Percentiles rank a stretch among this genome's conserved stretches.
Conservation (phyloP, 2,888 invertebrate species). For the Cordilura impudica region DNA sequence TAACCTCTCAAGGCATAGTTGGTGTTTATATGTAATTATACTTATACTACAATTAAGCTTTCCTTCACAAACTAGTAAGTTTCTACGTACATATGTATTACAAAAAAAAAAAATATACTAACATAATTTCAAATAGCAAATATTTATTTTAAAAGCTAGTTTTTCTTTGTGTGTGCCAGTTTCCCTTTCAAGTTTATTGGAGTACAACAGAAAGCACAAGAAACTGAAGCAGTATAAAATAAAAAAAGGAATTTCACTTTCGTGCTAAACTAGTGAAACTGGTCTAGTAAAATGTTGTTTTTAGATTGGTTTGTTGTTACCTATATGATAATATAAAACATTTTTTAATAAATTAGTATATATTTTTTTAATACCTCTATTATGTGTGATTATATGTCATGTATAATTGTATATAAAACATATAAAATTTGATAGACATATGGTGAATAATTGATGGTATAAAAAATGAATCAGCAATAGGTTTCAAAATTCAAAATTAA, state of each 20-base stretch:
- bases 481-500: too few relatives aligned
- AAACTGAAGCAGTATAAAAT: conserved; percentile 3
- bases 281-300: conserved; percentile 65
- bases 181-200: conserved; percentile 60
- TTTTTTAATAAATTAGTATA: too few relatives aligned
- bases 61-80: conserved; percentile 49
- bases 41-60: conserved; percentile 31
- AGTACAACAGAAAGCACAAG: conserved; percentile 20
- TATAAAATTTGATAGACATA: too few relatives aligned
- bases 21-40: conserved; percentile 34
- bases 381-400: too few relatives aligned
- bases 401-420: too few relatives aligned
- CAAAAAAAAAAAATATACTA: too few relatives aligned
- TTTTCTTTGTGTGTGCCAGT: conserved; percentile 40
- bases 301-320: too few relatives aligned
- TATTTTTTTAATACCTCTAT: too few relatives aligned
- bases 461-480: too few relatives aligned
- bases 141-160: conserved; percentile 8
- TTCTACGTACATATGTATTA: background rate
- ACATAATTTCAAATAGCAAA: background rate
- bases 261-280: conserved; percentile 73
- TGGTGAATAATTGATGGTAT: too few relatives aligned
- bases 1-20: conserved; percentile 1
- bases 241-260: conserved; percentile 71
- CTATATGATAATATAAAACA: too few relatives aligned